Base-by-base conservation (phyloP, 2,888 invertebrate genomes). In the Drosophila subsilvestris region DNA sequence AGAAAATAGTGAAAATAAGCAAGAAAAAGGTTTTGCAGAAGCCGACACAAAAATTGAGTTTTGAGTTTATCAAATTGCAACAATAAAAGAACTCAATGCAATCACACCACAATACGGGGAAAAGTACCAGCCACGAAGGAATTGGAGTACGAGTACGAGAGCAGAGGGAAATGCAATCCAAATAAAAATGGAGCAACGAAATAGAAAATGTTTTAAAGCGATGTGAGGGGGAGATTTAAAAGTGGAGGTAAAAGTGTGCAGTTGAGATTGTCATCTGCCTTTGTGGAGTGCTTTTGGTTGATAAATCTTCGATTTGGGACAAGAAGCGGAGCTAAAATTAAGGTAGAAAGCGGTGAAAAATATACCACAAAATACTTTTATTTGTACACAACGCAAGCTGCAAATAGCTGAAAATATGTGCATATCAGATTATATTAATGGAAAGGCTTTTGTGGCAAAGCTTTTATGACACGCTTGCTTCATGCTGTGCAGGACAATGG, bases 61-160 rank as follows among this genome's bases (percentile, higher is more conserved):
- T 65, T 53, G 53, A 53, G 65, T 65, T 65, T 65, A 74, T 73
- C 49, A 37, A 69, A 69, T 69, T 69, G 54, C 63, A 72, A 18
- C 37, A 42, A 42, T 29, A 63, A 29, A 37, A 25, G 55, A 55
- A 56, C 42, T 25, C 17, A 51, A 69, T 70, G 70, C 63, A 73
- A 69, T 55, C 65, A 63, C 43, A 37, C 37, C 37, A 37, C 37
- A 37, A 37, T n/a, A 14, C 37, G 37, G 10, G 37, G 4, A 37
- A 37, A 37, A 14, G 32, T 12, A 12, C 3, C 12, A 6, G 14
- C 14, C 14, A 6, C 20, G n/a, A n/a, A 20, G 3, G 20, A 20
- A 3, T 20, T 20, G 4, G 29, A 10, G 32, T 12, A 32, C 12
- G 32, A 12, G 4, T 32, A 32, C 32, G 32, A 32, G 37, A 14